Evolutionary conservation across 2,113 vertebrate species (phyloP).

Genomic region (Petrocephalus zakoni): DNA sequence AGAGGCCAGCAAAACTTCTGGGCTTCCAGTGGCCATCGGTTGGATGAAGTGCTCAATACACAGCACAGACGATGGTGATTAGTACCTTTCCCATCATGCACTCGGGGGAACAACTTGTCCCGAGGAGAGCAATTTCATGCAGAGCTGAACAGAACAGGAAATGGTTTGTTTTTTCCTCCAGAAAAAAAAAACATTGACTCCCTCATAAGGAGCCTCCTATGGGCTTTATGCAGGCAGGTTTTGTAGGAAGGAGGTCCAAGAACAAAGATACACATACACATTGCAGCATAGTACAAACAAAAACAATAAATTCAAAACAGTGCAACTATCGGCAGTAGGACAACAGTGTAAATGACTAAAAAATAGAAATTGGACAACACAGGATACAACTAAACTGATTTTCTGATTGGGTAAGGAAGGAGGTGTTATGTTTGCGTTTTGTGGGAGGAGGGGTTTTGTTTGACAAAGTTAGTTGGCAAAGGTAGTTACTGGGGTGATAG

Average conservation of each 20-base stretch:
- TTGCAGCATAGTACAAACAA: neutral
- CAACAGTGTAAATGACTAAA: neutral
- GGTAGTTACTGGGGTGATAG: neutral
- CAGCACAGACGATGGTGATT: slow-evolving; percentile 36
- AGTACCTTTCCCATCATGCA: slow-evolving; percentile 33
- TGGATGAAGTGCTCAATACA: slow-evolving; percentile 35
- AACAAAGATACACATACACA: neutral
- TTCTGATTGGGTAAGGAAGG: neutral
- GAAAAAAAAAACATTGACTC: neutral
- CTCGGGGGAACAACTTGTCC: slow-evolving; percentile 27
- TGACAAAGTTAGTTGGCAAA: neutral
- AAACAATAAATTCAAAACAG: neutral
- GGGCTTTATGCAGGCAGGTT: slow-evolving; percentile 12
- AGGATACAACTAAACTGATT: neutral
- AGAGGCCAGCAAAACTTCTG: neutral
- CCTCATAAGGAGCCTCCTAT: slow-evolving; percentile 17
- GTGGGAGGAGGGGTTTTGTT: neutral
- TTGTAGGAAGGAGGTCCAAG: neutral
- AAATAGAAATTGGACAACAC: neutral
- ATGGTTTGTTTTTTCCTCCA: slow-evolving; percentile 6
- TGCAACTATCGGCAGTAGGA: neutral
- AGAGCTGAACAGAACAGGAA: slow-evolving; percentile 29
- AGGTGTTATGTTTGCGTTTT: neutral
- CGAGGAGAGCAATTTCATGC: slow-evolving; percentile 27
- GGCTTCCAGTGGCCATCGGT: slow-evolving; percentile 20